phyloP scores from a whole-genome alignment of 2,113 vertebrate species.

The Ibidorhyncha struthersii region DNA sequence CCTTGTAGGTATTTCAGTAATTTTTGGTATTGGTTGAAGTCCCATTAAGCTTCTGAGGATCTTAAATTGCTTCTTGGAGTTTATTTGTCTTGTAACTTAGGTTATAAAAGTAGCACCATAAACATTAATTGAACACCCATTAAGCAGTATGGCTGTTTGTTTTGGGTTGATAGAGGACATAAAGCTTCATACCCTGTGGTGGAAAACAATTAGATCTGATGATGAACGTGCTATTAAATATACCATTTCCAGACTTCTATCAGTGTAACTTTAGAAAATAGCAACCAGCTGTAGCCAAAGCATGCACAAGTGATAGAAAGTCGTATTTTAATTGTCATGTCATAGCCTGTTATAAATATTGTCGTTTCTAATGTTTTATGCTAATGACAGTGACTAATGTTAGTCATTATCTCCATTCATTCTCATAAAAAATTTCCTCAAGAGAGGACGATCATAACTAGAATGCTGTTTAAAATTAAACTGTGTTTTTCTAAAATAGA shows the following conservation, averaged over 20 bases:
- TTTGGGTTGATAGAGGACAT: constrained; percentile 68
- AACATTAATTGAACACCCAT: constrained; percentile 72
- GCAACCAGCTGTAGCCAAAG: constrained; percentile 51
- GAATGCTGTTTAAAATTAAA: constrained; percentile 66
- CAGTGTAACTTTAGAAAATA: constrained; percentile 36
- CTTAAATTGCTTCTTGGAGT: constrained; percentile 45
- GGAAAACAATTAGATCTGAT: constrained; percentile 68
- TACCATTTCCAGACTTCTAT: constrained; percentile 39
- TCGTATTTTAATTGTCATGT: constrained; percentile 59
- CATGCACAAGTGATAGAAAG: constrained; percentile 23
- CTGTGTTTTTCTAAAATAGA: constrained; percentile 45
- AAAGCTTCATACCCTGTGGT: constrained; percentile 66
- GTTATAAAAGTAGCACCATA: constrained; percentile 61
- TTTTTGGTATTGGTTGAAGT: constrained; percentile 12
- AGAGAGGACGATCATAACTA: constrained; percentile 41
- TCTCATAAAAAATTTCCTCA: constrained; percentile 70
- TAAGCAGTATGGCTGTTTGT: constrained; percentile 63
- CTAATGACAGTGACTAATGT: constrained; percentile 68
- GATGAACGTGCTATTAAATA: constrained; percentile 63
- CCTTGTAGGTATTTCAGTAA: not conserved
- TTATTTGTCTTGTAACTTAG: constrained; percentile 57
- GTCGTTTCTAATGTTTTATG: constrained; percentile 51
- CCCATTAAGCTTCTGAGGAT: constrained; percentile 49
- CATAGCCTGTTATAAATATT: constrained; percentile 65
- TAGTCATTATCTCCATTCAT: constrained; percentile 65